Evolutionary conservation across 2,797 vertebrate genomes (phyloP).

Genomic region (Melanotaenia nigrans): DNA sequence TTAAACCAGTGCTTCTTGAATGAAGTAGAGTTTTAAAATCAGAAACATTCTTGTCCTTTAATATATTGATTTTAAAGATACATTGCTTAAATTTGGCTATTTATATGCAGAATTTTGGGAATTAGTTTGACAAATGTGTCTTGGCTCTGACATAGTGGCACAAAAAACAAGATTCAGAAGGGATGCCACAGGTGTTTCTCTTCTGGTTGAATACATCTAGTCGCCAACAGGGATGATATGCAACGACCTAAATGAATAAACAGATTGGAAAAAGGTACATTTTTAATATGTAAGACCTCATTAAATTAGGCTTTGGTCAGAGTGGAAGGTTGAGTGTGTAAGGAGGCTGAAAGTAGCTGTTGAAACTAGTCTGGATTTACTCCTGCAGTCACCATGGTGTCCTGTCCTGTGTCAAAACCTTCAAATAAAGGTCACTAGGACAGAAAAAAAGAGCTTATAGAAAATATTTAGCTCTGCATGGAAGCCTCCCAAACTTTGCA

Average conservation of each 20-base stretch:
- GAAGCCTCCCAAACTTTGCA: not conserved
- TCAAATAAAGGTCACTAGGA: too few relatives aligned
- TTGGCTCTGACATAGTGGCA: slow-evolving; percentile 7
- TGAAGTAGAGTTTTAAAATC: slow-evolving; percentile 21
- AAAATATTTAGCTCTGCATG: not conserved
- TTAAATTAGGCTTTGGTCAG: not conserved
- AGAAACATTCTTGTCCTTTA: slow-evolving; percentile 17
- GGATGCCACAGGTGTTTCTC: not conserved
- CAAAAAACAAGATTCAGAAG: not conserved
- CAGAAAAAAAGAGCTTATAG: not conserved
- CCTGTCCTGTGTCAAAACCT: too few relatives aligned
- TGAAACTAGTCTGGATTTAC: too few relatives aligned
- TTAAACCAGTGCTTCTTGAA: slow-evolving; percentile 42
- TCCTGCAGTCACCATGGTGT: too few relatives aligned
- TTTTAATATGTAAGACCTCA: not conserved
- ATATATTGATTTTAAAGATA: slow-evolving; percentile 10
- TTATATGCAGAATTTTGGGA: slow-evolving; percentile 17
- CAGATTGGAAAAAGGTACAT: too few relatives aligned
- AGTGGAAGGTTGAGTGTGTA: too few relatives aligned
- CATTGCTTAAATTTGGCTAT: slow-evolving; percentile 21
- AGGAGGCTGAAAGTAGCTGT: too few relatives aligned
- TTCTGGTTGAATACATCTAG: not conserved
- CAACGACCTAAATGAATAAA: too few relatives aligned
- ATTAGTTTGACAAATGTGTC: slow-evolving; percentile 5
- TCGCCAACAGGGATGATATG: not conserved